Evolutionary conservation across 2,113 vertebrate species (phyloP), one percentile per base, ranked within the genome.

Genomic region (Lampris incognitus): DNA sequence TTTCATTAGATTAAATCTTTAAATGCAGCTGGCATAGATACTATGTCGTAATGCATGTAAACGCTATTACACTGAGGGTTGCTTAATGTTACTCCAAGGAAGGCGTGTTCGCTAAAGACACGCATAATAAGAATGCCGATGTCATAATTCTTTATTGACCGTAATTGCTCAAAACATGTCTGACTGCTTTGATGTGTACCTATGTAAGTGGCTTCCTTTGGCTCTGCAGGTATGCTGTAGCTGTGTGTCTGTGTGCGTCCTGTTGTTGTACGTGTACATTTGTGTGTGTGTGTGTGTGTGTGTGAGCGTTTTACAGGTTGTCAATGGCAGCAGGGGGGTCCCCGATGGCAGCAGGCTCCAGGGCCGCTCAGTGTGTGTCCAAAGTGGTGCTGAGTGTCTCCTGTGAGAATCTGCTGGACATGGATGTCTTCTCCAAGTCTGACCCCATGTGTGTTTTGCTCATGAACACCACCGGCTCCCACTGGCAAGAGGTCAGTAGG

Each of bases 371-470:
- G 1, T 99, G 95, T 36, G 91, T 97, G 87, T 93, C 94, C 72
- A 92, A 95, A 66, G 92, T 98, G 84, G 93, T 96, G 56, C 89
- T 98, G 60, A 94, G 94, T 41, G 74, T 98, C 76, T 95, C 95
- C 52, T 98, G 98, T 88, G 87, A 91, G 48, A 94, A 93, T 76
- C 96, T 98, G 56, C 93, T 97, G 38, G 96, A 98, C 90, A 94
- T 93, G 89, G 97, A 98, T 78, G 9, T 95, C 1, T 92, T 96
- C 69, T 98, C 97, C 11, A 94, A 95, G 68, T 98, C 97, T 0
- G 97, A 99, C 75, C 97, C 97, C 0, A 87, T 96, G 51, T 98
- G 97, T 8, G 94, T 98, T 42, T 86, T 97, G 66, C 90, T 93
- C 2, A 81, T 87, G 78, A 89, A 70, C 72, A 82, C n/a, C 11